Percentiles rank a stretch among this genome's conserved stretches.
phyloP scores from a whole-genome alignment of 2,113 vertebrate species.

The Phyllostomus hastatus region DNA sequence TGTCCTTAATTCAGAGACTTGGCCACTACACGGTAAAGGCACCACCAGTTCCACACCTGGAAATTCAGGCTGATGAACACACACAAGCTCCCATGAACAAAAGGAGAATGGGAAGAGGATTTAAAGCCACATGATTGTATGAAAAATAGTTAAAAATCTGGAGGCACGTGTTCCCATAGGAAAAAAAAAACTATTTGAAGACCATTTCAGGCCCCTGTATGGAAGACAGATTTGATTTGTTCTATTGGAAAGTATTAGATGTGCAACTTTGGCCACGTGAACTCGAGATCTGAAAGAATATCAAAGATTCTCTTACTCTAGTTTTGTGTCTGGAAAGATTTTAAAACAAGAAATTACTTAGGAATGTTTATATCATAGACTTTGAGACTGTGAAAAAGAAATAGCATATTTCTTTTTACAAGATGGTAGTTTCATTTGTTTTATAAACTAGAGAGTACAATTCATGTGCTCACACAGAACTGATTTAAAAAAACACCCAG shows the following conservation, averaged over 20 bases:
- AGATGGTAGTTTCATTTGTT: not conserved
- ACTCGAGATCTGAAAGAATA: not conserved
- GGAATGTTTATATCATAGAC: conserved; percentile 10
- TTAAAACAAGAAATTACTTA: not conserved
- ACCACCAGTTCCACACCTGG: not conserved
- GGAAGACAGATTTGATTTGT: not conserved
- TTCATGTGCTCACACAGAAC: not conserved
- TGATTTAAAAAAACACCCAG: not conserved
- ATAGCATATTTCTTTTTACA: not conserved
- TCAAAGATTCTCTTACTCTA: not conserved
- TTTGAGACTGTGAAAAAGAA: not conserved
- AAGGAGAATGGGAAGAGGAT: not conserved
- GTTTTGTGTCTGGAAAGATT: not conserved
- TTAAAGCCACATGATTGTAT: not conserved
- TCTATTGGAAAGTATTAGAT: not conserved
- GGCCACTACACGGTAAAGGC: not conserved
- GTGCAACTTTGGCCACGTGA: not conserved
- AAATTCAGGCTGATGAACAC: not conserved
- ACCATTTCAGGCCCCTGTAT: not conserved
- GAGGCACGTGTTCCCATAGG: not conserved
- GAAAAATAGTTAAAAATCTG: not conserved
- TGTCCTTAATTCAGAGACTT: not conserved
- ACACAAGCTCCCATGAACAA: not conserved
- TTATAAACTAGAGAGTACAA: not conserved
- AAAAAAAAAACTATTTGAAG: not conserved